Conservation (phyloP, 2,888 invertebrate genomes). For the Agonopterix arenella region DNA sequence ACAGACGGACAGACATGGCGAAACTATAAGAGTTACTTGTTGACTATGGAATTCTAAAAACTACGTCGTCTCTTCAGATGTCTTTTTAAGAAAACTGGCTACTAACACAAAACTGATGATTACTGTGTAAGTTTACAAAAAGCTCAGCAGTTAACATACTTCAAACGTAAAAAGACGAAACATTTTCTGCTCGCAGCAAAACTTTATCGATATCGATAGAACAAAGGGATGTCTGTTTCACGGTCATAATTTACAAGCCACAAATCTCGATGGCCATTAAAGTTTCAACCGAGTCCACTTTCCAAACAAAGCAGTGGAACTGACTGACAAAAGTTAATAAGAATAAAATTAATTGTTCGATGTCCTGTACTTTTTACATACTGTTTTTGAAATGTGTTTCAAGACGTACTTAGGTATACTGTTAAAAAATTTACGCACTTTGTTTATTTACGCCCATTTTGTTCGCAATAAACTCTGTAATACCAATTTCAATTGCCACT, state of each 20-base stretch:
- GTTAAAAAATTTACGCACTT: not conserved
- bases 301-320: slow-evolving; percentile 44
- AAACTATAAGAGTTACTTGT: too few species aligned
- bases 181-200: not conserved
- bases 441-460: not conserved
- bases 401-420: too few species aligned
- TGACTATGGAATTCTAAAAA: too few species aligned
- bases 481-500: not conserved
- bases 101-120: too few species aligned
- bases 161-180: not conserved
- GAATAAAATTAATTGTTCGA: not conserved
- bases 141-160: not conserved
- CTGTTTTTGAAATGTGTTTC: too few species aligned
- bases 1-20: too few species aligned
- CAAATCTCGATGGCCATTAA: slow-evolving; percentile 64
- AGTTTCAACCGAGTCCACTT: slow-evolving; percentile 40
- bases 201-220: slow-evolving; percentile 26
- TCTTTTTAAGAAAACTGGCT: too few species aligned
- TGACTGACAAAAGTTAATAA: not conserved
- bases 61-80: too few species aligned
- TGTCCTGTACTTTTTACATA: not conserved
- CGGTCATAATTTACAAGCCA: slow-evolving; percentile 59
- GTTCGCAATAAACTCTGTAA: not conserved
- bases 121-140: not conserved
- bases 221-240: slow-evolving; percentile 30